Conservation (phyloP, 2,797 vertebrate genomes). For the Acipenser oxyrinchus region DNA sequence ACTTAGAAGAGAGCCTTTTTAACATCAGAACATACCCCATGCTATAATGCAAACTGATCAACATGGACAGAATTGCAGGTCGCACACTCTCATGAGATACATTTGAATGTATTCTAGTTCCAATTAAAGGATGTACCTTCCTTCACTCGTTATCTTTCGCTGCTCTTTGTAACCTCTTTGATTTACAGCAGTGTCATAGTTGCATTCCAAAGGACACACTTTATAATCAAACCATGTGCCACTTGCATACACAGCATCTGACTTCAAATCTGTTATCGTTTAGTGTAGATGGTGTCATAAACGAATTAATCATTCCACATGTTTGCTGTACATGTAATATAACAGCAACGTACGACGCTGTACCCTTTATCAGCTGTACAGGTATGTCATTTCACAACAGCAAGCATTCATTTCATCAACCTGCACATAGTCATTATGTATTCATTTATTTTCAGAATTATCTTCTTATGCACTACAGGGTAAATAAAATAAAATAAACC, state of each 20-base stretch:
- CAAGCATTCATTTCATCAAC: too few species aligned
- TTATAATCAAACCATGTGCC: slow-evolving; percentile 38
- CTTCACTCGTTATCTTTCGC: too few species aligned
- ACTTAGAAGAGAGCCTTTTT: too few species aligned
- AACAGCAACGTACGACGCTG: slow-evolving; percentile 3
- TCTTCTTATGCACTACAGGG: not conserved
- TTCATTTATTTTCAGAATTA: not conserved
- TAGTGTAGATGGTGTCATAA: slow-evolving; percentile 22
- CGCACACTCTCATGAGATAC: too few species aligned
- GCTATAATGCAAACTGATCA: too few species aligned
- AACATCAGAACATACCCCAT: too few species aligned
- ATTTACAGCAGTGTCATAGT: slow-evolving; percentile 9
- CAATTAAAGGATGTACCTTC: too few species aligned
- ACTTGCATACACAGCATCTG: slow-evolving; percentile 28
- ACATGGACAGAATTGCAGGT: too few species aligned
- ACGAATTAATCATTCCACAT: slow-evolving; percentile 16
- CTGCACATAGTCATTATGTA: too few species aligned
- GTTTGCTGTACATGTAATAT: too few species aligned
- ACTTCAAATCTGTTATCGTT: slow-evolving; percentile 25
- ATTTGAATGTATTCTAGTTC: too few species aligned
- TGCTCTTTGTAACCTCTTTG: not conserved
- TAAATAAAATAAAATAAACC: slow-evolving; percentile 5
- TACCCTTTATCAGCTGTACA: slow-evolving; percentile 8
- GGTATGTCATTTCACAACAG: not conserved
- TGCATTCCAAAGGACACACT: slow-evolving; percentile 32